phyloP scores from a whole-genome alignment of 1,140 invertebrate species.

The Ganaspis sp. region DNA sequence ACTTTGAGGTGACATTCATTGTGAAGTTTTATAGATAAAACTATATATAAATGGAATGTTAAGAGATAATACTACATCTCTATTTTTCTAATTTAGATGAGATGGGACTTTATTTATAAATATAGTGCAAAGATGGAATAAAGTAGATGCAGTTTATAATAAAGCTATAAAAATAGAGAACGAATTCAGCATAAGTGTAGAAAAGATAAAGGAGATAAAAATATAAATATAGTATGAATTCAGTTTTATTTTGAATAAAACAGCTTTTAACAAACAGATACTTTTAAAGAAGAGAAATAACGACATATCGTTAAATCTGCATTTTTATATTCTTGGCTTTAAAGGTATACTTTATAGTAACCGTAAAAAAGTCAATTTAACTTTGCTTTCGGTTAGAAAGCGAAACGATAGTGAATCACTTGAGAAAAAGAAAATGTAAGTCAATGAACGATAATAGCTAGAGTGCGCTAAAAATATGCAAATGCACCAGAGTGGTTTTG shows the following conservation, averaged over 20 bases:
- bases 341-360: background rate
- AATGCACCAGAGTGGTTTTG: background rate
- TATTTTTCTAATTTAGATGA: too few relatives aligned
- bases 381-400: constrained; percentile 8
- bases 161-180: background rate
- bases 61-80: too few relatives aligned
- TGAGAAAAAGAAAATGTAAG: constrained; percentile 10
- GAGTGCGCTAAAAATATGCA: constrained; percentile 8
- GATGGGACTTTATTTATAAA: too few relatives aligned
- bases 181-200: background rate
- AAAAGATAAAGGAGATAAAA: background rate
- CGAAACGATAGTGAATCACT: background rate
- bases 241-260: background rate
- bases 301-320: constrained; percentile 18
- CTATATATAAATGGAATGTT: too few relatives aligned
- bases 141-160: too few relatives aligned
- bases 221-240: background rate
- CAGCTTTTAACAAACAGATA: background rate
- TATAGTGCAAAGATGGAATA: too few relatives aligned
- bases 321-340: background rate
- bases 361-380: constrained; percentile 13
- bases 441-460: background rate
- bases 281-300: background rate
- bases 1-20: too few relatives aligned
- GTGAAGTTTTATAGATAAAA: too few relatives aligned